Evolutionary conservation across 2,113 vertebrate species (phyloP).

Genomic region (Empidonax traillii): DNA sequence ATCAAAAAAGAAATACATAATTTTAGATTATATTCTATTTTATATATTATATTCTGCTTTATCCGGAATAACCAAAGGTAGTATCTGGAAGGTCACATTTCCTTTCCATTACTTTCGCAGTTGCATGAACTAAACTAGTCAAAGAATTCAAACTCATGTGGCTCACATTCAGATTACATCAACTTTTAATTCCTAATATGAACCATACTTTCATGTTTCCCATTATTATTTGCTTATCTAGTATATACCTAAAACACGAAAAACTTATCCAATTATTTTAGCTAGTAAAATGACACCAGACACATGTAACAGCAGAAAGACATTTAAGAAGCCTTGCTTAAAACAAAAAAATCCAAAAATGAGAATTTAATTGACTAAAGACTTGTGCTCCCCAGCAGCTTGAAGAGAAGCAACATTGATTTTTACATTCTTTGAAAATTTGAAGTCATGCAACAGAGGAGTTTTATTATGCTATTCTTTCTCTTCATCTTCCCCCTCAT

Average conservation of each 20-base stretch:
- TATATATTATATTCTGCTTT: not conserved
- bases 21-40: not conserved
- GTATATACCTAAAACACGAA: not conserved
- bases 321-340: not conserved
- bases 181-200: not conserved
- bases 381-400: not conserved
- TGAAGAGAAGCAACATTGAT: not conserved
- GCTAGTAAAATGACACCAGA: not conserved
- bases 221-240: not conserved
- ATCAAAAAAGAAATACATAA: not conserved
- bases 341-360: not conserved
- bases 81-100: not conserved
- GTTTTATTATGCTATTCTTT: slow-evolving; percentile 2
- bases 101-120: not conserved
- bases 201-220: not conserved
- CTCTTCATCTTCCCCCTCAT: not conserved
- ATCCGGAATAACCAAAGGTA: not conserved
- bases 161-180: not conserved
- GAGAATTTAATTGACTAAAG: slow-evolving; percentile 6
- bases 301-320: not conserved
- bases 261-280: not conserved
- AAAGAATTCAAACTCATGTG: not conserved
- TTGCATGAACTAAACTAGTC: not conserved
- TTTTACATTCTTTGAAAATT: not conserved
- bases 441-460: not conserved